Percentiles rank a stretch among this genome's conserved stretches.
Conservation (phyloP, 2,888 invertebrate species). For the Cyaniris semiargus region DNA sequence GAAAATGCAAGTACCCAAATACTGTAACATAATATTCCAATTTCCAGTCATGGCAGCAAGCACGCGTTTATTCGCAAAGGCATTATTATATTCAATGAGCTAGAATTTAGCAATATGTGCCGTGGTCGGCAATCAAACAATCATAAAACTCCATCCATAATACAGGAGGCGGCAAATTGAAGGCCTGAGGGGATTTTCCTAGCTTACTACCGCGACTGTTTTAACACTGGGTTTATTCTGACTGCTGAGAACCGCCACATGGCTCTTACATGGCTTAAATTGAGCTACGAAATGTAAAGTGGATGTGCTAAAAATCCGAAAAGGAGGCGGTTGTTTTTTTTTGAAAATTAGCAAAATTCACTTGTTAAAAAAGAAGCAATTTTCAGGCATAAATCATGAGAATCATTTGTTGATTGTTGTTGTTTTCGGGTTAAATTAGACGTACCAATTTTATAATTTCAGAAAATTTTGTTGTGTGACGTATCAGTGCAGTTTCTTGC, state of each 20-base stretch:
- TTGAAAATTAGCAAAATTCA: too few species aligned
- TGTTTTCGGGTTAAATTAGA: too few species aligned
- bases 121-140: slow-evolving; percentile 48
- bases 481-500: too few species aligned
- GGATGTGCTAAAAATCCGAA: slow-evolving; percentile 45
- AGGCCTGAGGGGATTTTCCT: slow-evolving; percentile 57
- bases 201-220: slow-evolving; percentile 51
- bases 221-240: slow-evolving; percentile 60
- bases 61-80: not conserved
- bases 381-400: too few species aligned
- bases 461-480: too few species aligned
- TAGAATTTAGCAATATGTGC: slow-evolving; percentile 5
- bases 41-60: not conserved
- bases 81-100: slow-evolving; percentile 9
- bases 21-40: not conserved
- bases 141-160: slow-evolving; percentile 54
- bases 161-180: slow-evolving; percentile 61
- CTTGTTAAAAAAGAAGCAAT: too few species aligned
- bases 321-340: not conserved
- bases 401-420: too few species aligned
- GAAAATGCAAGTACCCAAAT: too few species aligned
- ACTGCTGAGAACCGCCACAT: slow-evolving; percentile 70
- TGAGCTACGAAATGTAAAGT: slow-evolving; percentile 38
- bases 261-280: slow-evolving; percentile 52
- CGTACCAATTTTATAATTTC: too few species aligned